Percentiles rank a stretch among this genome's conserved stretches.
Evolutionary conservation across 2,888 invertebrate genomes (phyloP).

Genomic region (Drosophila paranaensis): DNA sequence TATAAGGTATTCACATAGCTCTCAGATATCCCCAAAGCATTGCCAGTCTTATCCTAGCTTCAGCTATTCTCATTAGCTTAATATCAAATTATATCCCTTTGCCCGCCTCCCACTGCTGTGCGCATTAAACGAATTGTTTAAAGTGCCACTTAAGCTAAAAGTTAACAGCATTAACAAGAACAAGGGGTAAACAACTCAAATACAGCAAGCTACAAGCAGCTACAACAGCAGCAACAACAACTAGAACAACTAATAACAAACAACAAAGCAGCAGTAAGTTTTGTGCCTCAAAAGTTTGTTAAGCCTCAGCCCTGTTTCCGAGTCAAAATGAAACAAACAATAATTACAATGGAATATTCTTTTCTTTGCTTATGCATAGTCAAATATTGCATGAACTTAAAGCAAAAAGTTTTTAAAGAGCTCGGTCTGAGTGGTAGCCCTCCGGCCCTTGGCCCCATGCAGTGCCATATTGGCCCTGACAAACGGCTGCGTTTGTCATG

Average conservation of each 20-base stretch:
- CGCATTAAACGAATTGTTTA: constrained; percentile 65
- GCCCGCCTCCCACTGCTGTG: constrained; percentile 18
- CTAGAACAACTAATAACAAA: constrained; percentile 30
- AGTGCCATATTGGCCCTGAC: constrained; percentile 63
- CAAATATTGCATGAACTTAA: constrained; percentile 54
- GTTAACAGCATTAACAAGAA: constrained; percentile 61
- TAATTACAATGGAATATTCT: constrained; percentile 54
- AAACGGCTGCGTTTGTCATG: constrained; percentile 81
- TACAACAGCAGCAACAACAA: constrained; percentile 13
- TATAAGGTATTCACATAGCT: too few relatives aligned
- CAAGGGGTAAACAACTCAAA: constrained; percentile 47
- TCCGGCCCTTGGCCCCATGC: constrained; percentile 5
- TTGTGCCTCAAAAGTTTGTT: constrained; percentile 48
- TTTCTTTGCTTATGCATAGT: constrained; percentile 3
- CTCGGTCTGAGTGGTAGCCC: constrained; percentile 1
- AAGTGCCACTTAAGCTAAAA: constrained; percentile 71
- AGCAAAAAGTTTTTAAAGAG: constrained; percentile 38
- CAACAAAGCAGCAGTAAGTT: constrained; percentile 14
- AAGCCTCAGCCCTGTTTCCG: constrained; percentile 23
- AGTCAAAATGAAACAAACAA: constrained; percentile 54
- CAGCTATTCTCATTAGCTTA: constrained; percentile 19
- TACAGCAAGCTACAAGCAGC: constrained; percentile 38
- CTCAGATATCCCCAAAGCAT: not conserved
- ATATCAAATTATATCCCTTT: constrained; percentile 24
- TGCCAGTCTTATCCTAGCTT: not conserved